Percentiles rank a stretch among this genome's conserved stretches.
phyloP scores from a whole-genome alignment of 2,113 vertebrate species.

The Oxyura jamaicensis region DNA sequence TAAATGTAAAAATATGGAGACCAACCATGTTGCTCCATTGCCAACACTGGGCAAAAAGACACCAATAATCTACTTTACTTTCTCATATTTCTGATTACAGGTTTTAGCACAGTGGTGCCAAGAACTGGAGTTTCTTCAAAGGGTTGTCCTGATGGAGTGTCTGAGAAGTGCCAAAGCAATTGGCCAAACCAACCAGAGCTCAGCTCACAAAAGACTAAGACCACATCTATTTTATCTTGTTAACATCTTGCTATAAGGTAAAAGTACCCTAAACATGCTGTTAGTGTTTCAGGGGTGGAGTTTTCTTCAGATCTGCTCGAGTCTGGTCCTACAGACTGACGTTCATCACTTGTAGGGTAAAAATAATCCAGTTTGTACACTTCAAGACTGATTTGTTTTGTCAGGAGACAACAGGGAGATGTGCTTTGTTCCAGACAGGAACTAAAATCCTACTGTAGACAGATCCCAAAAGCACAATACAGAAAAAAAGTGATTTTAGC shows the following conservation, averaged over 20 bases:
- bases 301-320: background rate
- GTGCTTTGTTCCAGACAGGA: background rate
- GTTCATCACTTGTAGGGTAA: background rate
- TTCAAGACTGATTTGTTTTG: background rate
- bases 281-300: background rate
- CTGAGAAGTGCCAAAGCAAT: background rate
- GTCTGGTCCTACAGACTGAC: background rate
- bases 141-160: background rate
- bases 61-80: background rate
- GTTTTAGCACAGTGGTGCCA: background rate
- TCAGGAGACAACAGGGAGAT: background rate
- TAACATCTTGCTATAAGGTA: background rate
- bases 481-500: background rate
- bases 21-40: background rate
- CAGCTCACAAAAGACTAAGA: background rate
- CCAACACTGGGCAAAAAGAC: background rate
- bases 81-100: background rate
- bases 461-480: background rate
- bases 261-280: background rate
- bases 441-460: background rate
- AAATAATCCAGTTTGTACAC: background rate
- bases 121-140: background rate
- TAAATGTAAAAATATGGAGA: background rate
- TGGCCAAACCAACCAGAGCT: background rate
- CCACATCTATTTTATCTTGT: background rate